Evolutionary conservation across 2,113 vertebrate species (phyloP).

Genomic region (Phrynosoma blainvillii): DNA sequence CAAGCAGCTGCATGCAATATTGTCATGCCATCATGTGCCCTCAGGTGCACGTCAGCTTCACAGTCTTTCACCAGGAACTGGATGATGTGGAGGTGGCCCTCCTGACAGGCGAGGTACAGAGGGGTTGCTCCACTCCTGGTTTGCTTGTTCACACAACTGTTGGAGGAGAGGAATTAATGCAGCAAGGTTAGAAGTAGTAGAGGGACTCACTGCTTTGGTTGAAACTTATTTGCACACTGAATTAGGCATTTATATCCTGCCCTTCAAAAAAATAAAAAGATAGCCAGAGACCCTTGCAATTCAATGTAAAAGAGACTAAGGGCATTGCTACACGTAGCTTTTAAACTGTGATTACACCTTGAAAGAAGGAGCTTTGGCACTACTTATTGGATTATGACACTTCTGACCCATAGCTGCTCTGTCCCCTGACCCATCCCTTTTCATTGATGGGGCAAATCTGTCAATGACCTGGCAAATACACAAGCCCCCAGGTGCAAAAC

Average conservation of each 20-base stretch:
- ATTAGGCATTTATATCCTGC: neutral
- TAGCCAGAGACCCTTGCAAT: neutral
- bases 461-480: no score
- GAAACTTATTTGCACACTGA: neutral
- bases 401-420: no score
- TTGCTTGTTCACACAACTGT: slow-evolving; percentile 80
- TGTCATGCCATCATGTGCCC: slow-evolving; percentile 85
- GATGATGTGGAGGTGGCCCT: slow-evolving; percentile 81
- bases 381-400: no score
- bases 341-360: no score
- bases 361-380: no score
- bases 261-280: neutral
- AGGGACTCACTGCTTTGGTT: no score
- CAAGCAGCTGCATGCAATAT: slow-evolving; percentile 83
- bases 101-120: slow-evolving; percentile 88
- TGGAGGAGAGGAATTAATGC: neutral
- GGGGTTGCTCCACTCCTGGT: slow-evolving; percentile 79
- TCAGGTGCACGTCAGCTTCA: slow-evolving; percentile 77
- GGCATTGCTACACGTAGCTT: no score
- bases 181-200: neutral
- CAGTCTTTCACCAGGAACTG: slow-evolving; percentile 84
- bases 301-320: neutral
- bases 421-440: no score
- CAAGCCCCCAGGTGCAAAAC: no score
- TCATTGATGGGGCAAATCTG: no score